Percentiles rank a stretch among this genome's conserved stretches.
Conservation (phyloP, 2,797 vertebrate species). For the Selene dorsalis region DNA sequence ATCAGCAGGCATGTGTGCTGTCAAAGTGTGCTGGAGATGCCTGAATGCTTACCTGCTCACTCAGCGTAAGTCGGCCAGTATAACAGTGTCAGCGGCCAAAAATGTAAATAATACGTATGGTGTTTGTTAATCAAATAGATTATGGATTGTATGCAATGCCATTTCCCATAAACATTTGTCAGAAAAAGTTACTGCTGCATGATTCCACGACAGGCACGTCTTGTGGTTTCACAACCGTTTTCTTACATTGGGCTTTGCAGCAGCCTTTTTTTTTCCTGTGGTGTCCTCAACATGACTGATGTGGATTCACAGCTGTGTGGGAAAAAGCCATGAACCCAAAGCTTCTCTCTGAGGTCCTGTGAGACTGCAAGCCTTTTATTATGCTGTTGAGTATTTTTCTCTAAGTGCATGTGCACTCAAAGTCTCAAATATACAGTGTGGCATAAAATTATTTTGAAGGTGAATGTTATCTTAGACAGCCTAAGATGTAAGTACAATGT, state of each 20-base stretch:
- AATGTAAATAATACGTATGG: conserved; percentile 49
- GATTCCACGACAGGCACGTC: conserved; percentile 24
- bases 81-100: conserved; percentile 31
- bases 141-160: conserved; percentile 20
- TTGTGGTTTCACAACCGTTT: conserved; percentile 29
- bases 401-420: conserved; percentile 42
- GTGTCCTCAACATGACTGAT: conserved; percentile 37
- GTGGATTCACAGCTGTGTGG: conserved; percentile 33
- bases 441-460: conserved; percentile 43
- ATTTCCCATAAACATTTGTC: conserved; percentile 32
- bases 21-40: conserved; percentile 38
- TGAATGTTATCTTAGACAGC: conserved; percentile 48
- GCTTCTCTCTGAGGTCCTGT: conserved; percentile 26
- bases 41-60: conserved; percentile 52
- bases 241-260: conserved; percentile 12
- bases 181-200: conserved; percentile 20
- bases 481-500: conserved; percentile 50
- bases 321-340: conserved; percentile 36
- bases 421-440: conserved; percentile 34
- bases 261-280: conserved; percentile 44
- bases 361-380: conserved; percentile 38
- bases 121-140: conserved; percentile 54
- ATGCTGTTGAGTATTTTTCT: conserved; percentile 20
- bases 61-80: conserved; percentile 38
- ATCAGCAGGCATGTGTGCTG: conserved; percentile 63